Base-by-base conservation (phyloP, 1,140 invertebrate species). In the Conopomorpha cramerella region DNA sequence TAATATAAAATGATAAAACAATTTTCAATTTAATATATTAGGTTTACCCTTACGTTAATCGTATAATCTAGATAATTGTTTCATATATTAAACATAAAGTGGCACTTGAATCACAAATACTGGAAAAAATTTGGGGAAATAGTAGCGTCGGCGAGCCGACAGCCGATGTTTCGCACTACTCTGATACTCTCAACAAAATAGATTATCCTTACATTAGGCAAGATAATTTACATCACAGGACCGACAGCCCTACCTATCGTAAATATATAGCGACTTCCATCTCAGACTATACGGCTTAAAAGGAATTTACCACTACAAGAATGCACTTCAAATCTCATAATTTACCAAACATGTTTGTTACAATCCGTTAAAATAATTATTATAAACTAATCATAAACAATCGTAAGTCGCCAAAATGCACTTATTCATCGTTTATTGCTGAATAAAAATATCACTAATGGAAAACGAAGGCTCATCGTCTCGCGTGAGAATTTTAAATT, bases 71-170 rank as follows among this genome's bases (percentile, higher is more conserved):
- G 65, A 78, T 79, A 79, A 79, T 79, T 77, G 74, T 78, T 76
- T 79, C 62, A 77, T 76, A 79, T 77, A 77, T 79, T 77, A 76
- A 78, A 79, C 74, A 77, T 78, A 79, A 79, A 79, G 77, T 79
- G 77, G 77, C 77, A 79, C 77, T 79, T 79, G 73, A 79, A 79
- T 79, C 77, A 79, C 77, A 79, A 79, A 79, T 79, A 79, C 77
- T 79, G 77, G 77, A 79, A 79, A 78, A 65, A 73, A 78, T 77
- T 79, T 78, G 66, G 72, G 77, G 70, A 77, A 77, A 77, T 65
- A 62, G 56, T 55, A 57, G 60, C 60, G 46, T 55, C 64, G 55
- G 48, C 59, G 53, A 48, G 56, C 50, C 45, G 49, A 51, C 47
- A 52, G 27, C 51, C 53, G 60, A 56, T 55, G 39, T 39, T 44